Evolutionary conservation across 2,888 invertebrate species (phyloP).

Genomic region (Aromia moschata): DNA sequence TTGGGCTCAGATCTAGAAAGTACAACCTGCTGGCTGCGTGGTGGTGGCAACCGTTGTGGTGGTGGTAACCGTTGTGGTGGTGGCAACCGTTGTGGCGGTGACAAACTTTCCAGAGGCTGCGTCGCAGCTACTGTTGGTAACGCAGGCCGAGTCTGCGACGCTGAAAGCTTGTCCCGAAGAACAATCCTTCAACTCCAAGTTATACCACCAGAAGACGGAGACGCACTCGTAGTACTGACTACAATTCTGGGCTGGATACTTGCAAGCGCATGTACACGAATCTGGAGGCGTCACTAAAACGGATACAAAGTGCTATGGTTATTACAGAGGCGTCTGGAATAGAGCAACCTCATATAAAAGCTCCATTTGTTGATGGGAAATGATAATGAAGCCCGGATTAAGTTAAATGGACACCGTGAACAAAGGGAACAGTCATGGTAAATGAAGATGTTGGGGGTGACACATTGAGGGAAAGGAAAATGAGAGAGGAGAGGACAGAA

Average conservation of each 20-base stretch:
- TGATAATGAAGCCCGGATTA: no score
- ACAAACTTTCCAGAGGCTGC: no score
- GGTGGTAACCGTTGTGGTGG: not conserved
- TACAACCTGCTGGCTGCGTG: not conserved
- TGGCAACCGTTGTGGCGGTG: not conserved
- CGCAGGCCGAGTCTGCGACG: slow-evolving; percentile 1
- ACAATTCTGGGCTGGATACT: slow-evolving; percentile 27
- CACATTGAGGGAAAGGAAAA: no score
- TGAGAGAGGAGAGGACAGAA: no score
- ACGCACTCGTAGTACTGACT: slow-evolving; percentile 36
- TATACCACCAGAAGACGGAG: slow-evolving; percentile 37
- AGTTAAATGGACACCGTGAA: no score
- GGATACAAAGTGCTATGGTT: no score
- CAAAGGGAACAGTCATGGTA: no score
- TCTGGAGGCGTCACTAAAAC: slow-evolving; percentile 12
- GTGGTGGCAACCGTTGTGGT: not conserved
- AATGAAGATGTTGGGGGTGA: no score
- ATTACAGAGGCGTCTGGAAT: no score
- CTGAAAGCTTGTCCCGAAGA: slow-evolving; percentile 20
- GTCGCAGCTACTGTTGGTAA: not conserved
- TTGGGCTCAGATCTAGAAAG: no score
- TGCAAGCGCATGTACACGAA: slow-evolving; percentile 19
- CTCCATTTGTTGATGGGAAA: no score
- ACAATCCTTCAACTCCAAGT: slow-evolving; percentile 28
- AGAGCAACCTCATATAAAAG: no score